Percentiles rank a stretch among this genome's conserved stretches.
Conservation (phyloP, 2,888 invertebrate species). For the Cephus sareptanus region DNA sequence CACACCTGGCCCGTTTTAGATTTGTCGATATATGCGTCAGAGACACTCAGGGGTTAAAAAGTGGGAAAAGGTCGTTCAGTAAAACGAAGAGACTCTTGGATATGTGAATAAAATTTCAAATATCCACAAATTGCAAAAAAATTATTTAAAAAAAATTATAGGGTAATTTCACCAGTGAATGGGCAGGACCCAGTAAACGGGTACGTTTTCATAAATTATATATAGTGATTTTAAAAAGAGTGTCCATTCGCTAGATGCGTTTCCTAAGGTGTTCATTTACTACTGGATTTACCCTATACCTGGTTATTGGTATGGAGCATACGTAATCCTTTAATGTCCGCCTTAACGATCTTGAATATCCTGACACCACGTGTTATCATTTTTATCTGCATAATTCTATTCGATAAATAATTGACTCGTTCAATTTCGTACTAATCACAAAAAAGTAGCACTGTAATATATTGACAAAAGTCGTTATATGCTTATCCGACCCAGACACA, state of each 20-base stretch:
- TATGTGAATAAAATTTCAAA: background rate
- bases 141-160: too few species aligned
- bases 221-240: too few species aligned
- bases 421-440: background rate
- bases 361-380: constrained; percentile 31
- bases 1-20: too few species aligned
- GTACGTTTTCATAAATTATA: too few species aligned
- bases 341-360: constrained; percentile 42
- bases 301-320: constrained; percentile 43
- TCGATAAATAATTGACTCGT: background rate
- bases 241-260: too few species aligned
- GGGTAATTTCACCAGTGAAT: too few species aligned
- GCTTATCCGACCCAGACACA: constrained; percentile 11
- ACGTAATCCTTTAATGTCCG: constrained; percentile 37
- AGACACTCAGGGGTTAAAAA: background rate
- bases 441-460: background rate
- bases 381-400: constrained; percentile 35
- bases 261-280: too few species aligned
- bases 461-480: background rate
- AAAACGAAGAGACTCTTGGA: background rate
- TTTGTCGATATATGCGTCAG: too few species aligned
- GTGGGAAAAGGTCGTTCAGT: background rate
- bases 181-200: too few species aligned
- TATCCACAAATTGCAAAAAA: background rate
- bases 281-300: constrained; percentile 30